phyloP scores from a whole-genome alignment of 2,888 invertebrate genomes.

The Hyalella azteca region DNA sequence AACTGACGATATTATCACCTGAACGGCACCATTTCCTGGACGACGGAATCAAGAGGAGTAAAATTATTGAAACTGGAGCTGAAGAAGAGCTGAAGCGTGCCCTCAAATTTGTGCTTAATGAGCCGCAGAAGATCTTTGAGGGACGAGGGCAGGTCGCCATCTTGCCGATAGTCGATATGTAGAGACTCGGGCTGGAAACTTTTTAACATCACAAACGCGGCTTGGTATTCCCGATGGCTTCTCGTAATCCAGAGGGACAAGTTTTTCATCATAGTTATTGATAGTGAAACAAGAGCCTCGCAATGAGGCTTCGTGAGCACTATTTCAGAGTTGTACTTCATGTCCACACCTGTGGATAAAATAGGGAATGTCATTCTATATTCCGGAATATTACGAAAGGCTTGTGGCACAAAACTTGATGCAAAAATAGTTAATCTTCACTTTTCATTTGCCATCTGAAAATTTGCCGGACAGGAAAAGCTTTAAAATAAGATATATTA shows the following conservation, averaged over 20 bases:
- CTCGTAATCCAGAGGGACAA: no score
- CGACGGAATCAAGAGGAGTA: background rate
- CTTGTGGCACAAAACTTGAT: background rate
- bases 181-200: background rate
- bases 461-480: background rate
- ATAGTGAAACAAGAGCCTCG: background rate
- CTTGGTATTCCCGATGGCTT: background rate
- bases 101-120: background rate
- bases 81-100: background rate
- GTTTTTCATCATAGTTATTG: background rate
- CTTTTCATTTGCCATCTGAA: background rate
- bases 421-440: background rate
- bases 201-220: background rate
- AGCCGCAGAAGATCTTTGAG: background rate
- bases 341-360: background rate
- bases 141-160: background rate
- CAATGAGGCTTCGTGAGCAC: background rate
- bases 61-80: background rate
- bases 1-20: background rate
- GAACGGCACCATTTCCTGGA: background rate
- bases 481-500: background rate
- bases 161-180: background rate
- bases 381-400: background rate
- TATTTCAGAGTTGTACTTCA: background rate
- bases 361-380: background rate